phyloP scores from a whole-genome alignment of 35 echinoderm and acorn worm genomes.

The Stichopus chloronotus region DNA sequence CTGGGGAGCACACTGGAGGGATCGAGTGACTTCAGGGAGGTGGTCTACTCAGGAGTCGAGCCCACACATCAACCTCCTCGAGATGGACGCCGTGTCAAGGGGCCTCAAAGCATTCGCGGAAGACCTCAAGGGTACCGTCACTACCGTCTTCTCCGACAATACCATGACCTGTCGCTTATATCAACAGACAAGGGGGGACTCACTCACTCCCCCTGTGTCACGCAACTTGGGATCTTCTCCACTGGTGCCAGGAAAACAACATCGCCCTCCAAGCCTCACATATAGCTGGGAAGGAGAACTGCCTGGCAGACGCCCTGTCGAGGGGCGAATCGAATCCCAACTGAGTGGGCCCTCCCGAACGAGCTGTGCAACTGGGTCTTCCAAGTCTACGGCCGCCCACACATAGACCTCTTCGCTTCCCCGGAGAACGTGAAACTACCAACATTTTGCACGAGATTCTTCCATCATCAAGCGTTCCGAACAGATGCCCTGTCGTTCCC shows the following conservation, averaged over 20 bases:
- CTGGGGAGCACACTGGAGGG: background rate
- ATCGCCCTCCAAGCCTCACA: background rate
- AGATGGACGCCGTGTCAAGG: background rate
- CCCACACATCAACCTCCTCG: constrained; percentile 10
- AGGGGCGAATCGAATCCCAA: too few species aligned
- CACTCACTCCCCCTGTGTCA: background rate
- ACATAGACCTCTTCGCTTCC: too few species aligned
- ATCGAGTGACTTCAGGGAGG: background rate
- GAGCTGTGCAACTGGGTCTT: too few species aligned
- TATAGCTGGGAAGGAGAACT: too few species aligned
- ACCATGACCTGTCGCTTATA: background rate
- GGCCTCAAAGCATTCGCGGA: background rate
- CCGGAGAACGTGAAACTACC: too few species aligned
- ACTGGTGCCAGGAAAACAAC: background rate
- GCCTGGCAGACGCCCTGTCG: too few species aligned
- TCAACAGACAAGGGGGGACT: background rate
- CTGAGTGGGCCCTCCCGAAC: too few species aligned
- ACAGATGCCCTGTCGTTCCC: background rate
- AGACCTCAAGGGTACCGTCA: background rate
- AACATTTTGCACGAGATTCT: too few species aligned
- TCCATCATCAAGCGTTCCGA: background rate
- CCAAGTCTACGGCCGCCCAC: too few species aligned
- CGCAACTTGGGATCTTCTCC: background rate
- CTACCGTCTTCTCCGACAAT: background rate
- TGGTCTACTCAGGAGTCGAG: background rate